Percentiles rank a stretch among this genome's conserved stretches.
These are phyloP conservation scores for Mormyrus iriodes DNA, from an alignment of 2,113 vertebrate genomes.

Conservation along the genomic window DNA sequence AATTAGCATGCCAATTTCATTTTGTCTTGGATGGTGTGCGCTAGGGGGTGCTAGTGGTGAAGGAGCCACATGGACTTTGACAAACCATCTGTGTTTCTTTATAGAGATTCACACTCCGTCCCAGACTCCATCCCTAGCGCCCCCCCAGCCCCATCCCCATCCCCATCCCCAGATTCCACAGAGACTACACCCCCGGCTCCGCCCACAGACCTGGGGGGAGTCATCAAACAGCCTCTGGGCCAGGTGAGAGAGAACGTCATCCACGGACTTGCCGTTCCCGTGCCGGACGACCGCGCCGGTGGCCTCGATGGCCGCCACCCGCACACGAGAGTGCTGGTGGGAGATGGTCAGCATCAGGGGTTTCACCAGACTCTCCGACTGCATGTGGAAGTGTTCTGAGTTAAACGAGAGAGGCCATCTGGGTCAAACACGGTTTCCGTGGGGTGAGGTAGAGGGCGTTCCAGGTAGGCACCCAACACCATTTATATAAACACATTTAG, in stretches of 20 bases:
- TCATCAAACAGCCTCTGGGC: slow-evolving; percentile 91
- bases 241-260: slow-evolving; percentile 85
- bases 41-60: neutral
- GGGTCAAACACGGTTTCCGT: neutral
- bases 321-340: slow-evolving; percentile 87
- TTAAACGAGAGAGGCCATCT: neutral
- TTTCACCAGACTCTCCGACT: slow-evolving; percentile 79
- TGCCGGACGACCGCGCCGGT: slow-evolving; percentile 78
- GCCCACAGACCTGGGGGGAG: slow-evolving; percentile 73
- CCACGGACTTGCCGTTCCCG: slow-evolving; percentile 74
- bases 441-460: neutral
- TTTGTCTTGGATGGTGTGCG: neutral
- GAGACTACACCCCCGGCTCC: neutral
- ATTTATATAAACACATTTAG: neutral
- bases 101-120: neutral
- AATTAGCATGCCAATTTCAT: neutral
- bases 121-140: too few relatives aligned
- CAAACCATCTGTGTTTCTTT: neutral
- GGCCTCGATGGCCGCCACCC: slow-evolving; percentile 76
- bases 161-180: neutral
- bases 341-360: slow-evolving; percentile 84
- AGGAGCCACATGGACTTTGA: neutral
- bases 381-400: slow-evolving; percentile 88
- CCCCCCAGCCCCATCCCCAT: too few relatives aligned
- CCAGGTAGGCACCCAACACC: neutral